Base-by-base conservation (phyloP, 2,888 invertebrate species). In the Clusia tigrina region DNA sequence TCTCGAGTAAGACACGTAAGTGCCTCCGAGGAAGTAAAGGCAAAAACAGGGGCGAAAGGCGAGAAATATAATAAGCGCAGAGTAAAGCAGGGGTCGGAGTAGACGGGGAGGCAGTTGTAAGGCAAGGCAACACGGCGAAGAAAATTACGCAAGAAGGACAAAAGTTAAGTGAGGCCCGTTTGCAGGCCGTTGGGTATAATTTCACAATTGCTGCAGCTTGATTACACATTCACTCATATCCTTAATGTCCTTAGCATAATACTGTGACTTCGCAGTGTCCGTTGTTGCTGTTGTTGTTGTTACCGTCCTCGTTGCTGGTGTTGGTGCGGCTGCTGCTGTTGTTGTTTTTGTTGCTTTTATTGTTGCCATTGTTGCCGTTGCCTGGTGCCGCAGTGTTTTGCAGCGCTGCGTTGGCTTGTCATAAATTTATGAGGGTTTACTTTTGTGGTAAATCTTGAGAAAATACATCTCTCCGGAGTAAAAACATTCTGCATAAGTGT, bases 131-230 rank as follows among this genome's bases (percentile, higher is more conserved):
- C 24, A 54, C 38, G 38, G 24, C 37, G 52, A 56, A 23, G 38
- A 15, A 55, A 17, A 20, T 46, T 51, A 37, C 38, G 26, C 18
- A n/a, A n/a, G n/a, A 26, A 57, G 58, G 52, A 64, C 52, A 61
- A 59, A 55, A 56, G 55, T 59, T 56, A 62, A 59, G 38, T 59
- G 64, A 61, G 58, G 58, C 63, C 12, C 12, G 53, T 42, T 55
- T 64, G 59, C 62, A 65, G 56, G 42, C 80, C 74, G 68, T 67
- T 70, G 78, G 80, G 79, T 70, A 76, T 76, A 80, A 75, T 80
- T 78, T 73, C 73, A 71, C 78, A 78, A 78, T 78, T 75, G 80
- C 74, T 72, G 66, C 75, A 55, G 60, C 67, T 62, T 67, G 64
- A 66, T 66, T 67, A 67, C 66, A 73, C 73, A 74, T 74, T 78